Conservation (phyloP, 2,888 invertebrate genomes). For the Proisotoma minuta region DNA sequence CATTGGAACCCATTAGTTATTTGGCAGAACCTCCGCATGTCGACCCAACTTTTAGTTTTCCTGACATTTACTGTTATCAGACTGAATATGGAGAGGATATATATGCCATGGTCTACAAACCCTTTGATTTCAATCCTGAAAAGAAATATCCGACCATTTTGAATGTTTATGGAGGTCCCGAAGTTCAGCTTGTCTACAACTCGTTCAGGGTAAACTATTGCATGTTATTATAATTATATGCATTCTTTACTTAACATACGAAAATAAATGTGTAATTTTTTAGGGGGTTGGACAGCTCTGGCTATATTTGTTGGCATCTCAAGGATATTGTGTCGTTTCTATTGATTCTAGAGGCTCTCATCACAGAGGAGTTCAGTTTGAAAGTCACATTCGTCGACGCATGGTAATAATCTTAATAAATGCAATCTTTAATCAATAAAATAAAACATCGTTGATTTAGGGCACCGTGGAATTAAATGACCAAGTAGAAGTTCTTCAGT, state of each 20-base stretch:
- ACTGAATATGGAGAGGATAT: constrained; percentile 60
- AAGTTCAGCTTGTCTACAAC: constrained; percentile 95
- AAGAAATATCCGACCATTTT: constrained; percentile 84
- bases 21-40: constrained; percentile 60
- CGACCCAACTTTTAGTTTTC: constrained; percentile 57
- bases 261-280: constrained; percentile 26
- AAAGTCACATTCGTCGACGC: constrained; percentile 78
- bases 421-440: not conserved
- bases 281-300: constrained; percentile 84
- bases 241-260: not conserved
- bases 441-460: constrained; percentile 49
- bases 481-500: constrained; percentile 88
- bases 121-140: constrained; percentile 60
- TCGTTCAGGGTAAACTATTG: constrained; percentile 70
- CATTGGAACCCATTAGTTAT: constrained; percentile 65
- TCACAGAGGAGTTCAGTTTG: constrained; percentile 86
- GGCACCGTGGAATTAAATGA: constrained; percentile 90
- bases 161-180: constrained; percentile 97
- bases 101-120: constrained; percentile 86
- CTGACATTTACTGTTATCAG: constrained; percentile 56
- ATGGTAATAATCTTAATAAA: constrained; percentile 58
- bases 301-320: constrained; percentile 89
- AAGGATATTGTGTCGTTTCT: constrained; percentile 92
- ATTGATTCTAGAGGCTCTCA: constrained; percentile 94
- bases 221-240: not conserved